Base-by-base conservation (phyloP, 2,888 invertebrate genomes). In the Plagodis pulveraria region DNA sequence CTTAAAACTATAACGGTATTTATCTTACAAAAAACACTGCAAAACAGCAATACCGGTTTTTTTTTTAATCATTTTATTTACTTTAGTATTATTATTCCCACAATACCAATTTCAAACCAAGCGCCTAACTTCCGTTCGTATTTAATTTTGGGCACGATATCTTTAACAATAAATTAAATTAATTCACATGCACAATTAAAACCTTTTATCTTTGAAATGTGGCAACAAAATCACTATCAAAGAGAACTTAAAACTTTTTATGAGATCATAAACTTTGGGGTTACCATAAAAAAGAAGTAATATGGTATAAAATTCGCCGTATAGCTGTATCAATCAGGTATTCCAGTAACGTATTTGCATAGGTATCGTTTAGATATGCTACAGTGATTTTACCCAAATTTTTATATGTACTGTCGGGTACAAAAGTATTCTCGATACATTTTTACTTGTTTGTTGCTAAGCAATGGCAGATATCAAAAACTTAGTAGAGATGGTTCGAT, bases 281-380 rank as follows among this genome's bases (percentile, higher is more conserved):
- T 61, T 61, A 53, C 61, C 56, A 68, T 65, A 77, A 76, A 76
- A 73, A 69, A 62, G 53, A 55, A 64, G 63, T 75, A 73, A 76
- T 77, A 68, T 70, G 68, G 68, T 71, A 72, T 75, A 71, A 75
- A 77, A 71, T 66, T 75, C 67, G 69, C 67, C 63, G 69, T 58
- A 63, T 41, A 67, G 53, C 70, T 69, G 62, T 72, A 67, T 65
- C 71, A 71, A 76, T 75, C 69, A 70, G 52, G 66, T 59, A 66
- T 67, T 58, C 62, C 66, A 56, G 48, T 52, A 57, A 66, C 56
- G 51, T 75, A 82, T 85, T 84, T 79, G 81, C 81, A 82, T 81
- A 73, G 77, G 63, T 73, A 72, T 74, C 76, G 72, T 73, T 76
- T 71, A 78, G 82, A 81, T 82, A 73, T 72, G 76, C 73, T 62